Base-by-base conservation (phyloP, 1,140 invertebrate species). In the Dreissena polymorpha region DNA sequence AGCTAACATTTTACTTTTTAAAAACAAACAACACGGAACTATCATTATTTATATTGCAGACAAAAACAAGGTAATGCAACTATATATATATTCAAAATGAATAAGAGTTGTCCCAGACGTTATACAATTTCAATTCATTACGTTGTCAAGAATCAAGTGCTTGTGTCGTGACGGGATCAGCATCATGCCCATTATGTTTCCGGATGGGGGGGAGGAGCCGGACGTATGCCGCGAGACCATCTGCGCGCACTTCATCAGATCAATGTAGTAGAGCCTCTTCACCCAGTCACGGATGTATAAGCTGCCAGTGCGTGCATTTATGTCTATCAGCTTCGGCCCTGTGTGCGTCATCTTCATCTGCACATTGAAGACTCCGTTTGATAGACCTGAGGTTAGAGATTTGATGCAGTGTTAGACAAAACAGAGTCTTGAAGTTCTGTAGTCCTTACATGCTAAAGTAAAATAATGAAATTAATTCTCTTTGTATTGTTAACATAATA, bases 231-330 rank as follows among this genome's bases (percentile, higher is more conserved):
- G 63, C 5, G 85, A 68, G 49, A 87, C 83, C 79, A 86, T 71
- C 7, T 88, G 74, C 3, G 87, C 71, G n/a, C 55, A 77, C 23
- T 84, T 57, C 3, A 89, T 39, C 6, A 89, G 49, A 65, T 89
- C 88, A 16, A 87, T 84, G 0, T 77, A 68, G 57, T 88, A 89
- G 25, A 86, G 72, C 1, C 50, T 27, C 10, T 70, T 71, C n/a
- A 89, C 87, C 88, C 88, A 89, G 67, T 89, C 85, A 10, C 87
- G 64, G 10, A 88, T 75, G 72, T 89, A 89, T 50, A 86, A 87
- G 6, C 89, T 88, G 7, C 88, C 88, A 86, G 89, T n/a, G n/a
- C n/a, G n/a, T n/a, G n/a, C n/a, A n/a, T n/a, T n/a, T n/a, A n/a
- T n/a, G n/a, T n/a, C n/a, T 8, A 89, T 71, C 13, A 90, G 77